Conservation (phyloP, 2,888 invertebrate genomes). For the Dicranocentrus wangi region DNA sequence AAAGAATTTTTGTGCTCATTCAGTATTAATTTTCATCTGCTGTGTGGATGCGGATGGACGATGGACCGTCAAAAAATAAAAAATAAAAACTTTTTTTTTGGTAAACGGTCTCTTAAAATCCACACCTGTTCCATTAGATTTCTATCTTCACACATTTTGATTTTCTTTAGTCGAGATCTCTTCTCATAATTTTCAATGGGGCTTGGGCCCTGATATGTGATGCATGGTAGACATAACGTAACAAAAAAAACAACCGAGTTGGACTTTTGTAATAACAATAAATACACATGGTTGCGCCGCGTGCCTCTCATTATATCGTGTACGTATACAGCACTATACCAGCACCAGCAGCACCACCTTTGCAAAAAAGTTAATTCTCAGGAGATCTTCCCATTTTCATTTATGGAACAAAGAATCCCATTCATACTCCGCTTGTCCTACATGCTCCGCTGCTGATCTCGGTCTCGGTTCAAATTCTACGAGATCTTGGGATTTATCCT, state of each 20-base stretch:
- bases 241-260: too few relatives aligned
- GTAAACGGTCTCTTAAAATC: conserved; percentile 10
- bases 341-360: too few relatives aligned
- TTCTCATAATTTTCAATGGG: too few relatives aligned
- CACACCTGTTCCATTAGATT: conserved; percentile 38
- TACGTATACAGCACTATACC: too few relatives aligned
- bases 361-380: too few relatives aligned
- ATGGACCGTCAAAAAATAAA: conserved; percentile 16
- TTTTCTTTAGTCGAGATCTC: conserved; percentile 1
- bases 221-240: background rate
- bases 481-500: background rate
- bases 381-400: too few relatives aligned
- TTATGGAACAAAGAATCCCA: conserved; percentile 38
- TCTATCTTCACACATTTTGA: conserved; percentile 30
- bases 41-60: conserved; percentile 25
- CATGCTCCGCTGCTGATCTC: conserved; percentile 37
- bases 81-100: background rate
- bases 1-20: conserved; percentile 21
- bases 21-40: conserved; percentile 37
- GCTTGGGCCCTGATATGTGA: too few relatives aligned
- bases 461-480: conserved; percentile 21
- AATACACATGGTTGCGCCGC: conserved; percentile 22
- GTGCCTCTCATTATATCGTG: conserved; percentile 14
- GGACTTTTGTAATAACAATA: background rate
- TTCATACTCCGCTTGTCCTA: conserved; percentile 28